Percentiles rank a stretch among this genome's conserved stretches.
Evolutionary conservation across 2,888 invertebrate genomes (phyloP).

Genomic region (Caenorhabditis imperialis): DNA sequence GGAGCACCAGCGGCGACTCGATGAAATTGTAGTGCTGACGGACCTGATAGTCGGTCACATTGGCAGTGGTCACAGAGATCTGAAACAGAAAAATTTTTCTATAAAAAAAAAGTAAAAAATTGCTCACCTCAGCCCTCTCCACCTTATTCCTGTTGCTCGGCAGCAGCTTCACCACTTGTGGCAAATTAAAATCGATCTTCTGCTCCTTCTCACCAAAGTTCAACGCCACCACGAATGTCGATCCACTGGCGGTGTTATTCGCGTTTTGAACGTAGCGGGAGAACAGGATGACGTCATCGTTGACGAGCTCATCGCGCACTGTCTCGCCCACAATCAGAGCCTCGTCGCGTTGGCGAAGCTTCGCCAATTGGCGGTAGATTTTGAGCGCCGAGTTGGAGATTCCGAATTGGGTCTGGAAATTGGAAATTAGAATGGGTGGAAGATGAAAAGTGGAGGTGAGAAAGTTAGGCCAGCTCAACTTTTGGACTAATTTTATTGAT

Average conservation of each 20-base stretch:
- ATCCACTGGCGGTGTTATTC: conserved; percentile 57
- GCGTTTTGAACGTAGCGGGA: conserved; percentile 48
- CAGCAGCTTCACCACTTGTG: conserved; percentile 33
- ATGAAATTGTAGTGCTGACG: conserved; percentile 53
- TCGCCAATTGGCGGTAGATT: conserved; percentile 67
- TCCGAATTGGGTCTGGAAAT: conserved; percentile 61
- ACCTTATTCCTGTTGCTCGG: conserved; percentile 51
- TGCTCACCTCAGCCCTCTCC: conserved; percentile 52
- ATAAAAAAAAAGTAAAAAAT: no score
- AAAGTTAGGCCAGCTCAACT: no score
- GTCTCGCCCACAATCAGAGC: conserved; percentile 63
- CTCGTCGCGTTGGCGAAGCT: conserved; percentile 69
- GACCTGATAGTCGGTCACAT: conserved; percentile 46
- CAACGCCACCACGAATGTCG: conserved; percentile 50
- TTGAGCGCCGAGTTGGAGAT: conserved; percentile 61
- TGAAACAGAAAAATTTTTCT: no score
- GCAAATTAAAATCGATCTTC: conserved; percentile 28
- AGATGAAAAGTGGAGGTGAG: no score
- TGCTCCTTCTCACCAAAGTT: conserved; percentile 60
- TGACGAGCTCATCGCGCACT: conserved; percentile 48
- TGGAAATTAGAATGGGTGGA: no score
- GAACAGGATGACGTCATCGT: conserved; percentile 59
- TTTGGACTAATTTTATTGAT: no score
- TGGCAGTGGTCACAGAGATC: conserved; percentile 58
- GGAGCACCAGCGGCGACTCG: conserved; percentile 43